phyloP scores from a whole-genome alignment of 1,140 invertebrate genomes.

The Zaprionus ornatus region DNA sequence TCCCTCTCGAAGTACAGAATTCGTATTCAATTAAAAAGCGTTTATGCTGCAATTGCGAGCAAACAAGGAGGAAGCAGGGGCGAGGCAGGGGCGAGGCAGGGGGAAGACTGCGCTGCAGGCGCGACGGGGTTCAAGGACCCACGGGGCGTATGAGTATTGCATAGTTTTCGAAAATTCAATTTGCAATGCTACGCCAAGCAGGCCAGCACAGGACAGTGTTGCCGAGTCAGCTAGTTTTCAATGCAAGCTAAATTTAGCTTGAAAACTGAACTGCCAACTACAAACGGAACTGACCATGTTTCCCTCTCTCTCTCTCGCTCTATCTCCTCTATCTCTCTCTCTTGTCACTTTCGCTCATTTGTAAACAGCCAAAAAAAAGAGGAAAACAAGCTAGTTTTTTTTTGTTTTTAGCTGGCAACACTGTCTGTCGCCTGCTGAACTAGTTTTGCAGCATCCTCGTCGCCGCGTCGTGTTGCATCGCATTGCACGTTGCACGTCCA shows the following conservation, averaged over 20 bases:
- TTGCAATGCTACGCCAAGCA: constrained; percentile 49
- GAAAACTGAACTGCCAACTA: too few relatives aligned
- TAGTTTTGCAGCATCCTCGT: constrained; percentile 33
- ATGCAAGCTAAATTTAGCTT: neutral
- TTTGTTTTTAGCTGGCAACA: constrained; percentile 18
- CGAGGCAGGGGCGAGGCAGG: neutral
- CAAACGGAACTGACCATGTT: neutral
- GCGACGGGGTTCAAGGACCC: constrained; percentile 53
- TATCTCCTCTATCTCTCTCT: neutral
- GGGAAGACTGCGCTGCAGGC: neutral
- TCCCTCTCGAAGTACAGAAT: constrained; percentile 45
- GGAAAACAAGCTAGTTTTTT: neutral
- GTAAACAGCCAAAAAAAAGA: neutral
- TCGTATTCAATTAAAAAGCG: constrained; percentile 82
- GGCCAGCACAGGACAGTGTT: constrained; percentile 7
- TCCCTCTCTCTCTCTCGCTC: neutral
- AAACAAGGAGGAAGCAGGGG: neutral
- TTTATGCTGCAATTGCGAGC: constrained; percentile 75
- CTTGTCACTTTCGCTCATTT: neutral
- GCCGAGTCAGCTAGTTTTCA: constrained; percentile 1
- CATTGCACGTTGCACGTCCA: constrained; percentile 14
- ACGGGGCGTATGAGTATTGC: constrained; percentile 80
- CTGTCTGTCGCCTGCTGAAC: constrained; percentile 43
- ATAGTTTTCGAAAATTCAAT: constrained; percentile 80
- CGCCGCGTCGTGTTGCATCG: neutral